Conservation (phyloP, 2,113 vertebrate species). For the Saimiri boliviensis region DNA sequence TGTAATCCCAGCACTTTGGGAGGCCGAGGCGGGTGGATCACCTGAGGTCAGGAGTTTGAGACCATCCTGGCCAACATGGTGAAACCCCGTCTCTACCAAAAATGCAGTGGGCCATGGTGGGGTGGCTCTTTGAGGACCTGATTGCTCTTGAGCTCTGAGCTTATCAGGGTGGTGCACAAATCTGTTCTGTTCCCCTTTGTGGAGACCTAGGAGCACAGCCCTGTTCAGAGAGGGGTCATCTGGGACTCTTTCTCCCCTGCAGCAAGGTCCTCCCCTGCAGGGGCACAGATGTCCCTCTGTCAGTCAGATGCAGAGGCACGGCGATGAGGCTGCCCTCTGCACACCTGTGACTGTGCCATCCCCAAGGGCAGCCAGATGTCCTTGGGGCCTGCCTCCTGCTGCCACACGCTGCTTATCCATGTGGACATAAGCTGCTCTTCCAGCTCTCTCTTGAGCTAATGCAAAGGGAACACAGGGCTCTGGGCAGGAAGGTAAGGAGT, state of each 20-base stretch:
- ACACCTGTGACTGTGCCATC: constrained; percentile 47
- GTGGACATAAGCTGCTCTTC: background rate
- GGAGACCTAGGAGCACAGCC: background rate
- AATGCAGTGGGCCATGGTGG: too few species aligned
- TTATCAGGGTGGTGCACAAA: background rate
- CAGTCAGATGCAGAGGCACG: constrained; percentile 22
- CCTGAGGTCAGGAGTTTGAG: too few species aligned
- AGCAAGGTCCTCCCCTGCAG: background rate
- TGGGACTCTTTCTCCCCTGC: background rate
- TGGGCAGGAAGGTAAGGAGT: background rate
- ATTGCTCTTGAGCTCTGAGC: background rate
- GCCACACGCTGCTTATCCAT: constrained; percentile 62
- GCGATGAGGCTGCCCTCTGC: background rate
- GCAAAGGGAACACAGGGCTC: background rate
- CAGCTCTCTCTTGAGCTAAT: constrained; percentile 44
- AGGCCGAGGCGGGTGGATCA: too few species aligned
- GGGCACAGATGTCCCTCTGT: constrained; percentile 31
- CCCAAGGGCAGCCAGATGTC: constrained; percentile 65
- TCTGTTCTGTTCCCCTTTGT: background rate
- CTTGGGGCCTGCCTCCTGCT: constrained; percentile 47
- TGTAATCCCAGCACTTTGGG: too few species aligned
- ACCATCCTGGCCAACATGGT: too few species aligned
- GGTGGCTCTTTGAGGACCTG: background rate
- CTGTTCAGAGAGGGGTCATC: background rate
- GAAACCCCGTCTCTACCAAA: too few species aligned